phyloP scores from a whole-genome alignment of 2,888 invertebrate species.

The Agrotis clavis region DNA sequence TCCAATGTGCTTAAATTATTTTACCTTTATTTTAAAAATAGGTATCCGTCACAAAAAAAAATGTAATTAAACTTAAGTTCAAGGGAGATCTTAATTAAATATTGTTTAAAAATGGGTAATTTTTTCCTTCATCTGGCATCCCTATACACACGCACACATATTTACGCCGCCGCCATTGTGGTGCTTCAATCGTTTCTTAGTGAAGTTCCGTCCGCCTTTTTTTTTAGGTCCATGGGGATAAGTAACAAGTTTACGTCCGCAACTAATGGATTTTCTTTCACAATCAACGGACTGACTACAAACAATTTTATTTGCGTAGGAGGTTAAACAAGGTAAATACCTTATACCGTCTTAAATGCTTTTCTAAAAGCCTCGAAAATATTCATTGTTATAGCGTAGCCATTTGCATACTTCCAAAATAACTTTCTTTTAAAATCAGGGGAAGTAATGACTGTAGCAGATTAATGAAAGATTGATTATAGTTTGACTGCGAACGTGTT shows the following conservation, averaged over 20 bases:
- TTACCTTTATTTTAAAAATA: too few relatives aligned
- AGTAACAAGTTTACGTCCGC: conserved; percentile 12
- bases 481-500: conserved; percentile 25
- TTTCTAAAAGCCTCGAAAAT: conserved; percentile 4
- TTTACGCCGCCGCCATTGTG: too few relatives aligned
- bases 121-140: too few relatives aligned
- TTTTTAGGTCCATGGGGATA: too few relatives aligned
- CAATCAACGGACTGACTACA: conserved; percentile 15
- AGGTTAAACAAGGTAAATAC: conserved; percentile 9
- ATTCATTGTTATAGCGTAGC: conserved; percentile 2
- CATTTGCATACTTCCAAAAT: conserved; percentile 22
- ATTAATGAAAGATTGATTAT: conserved; percentile 44
- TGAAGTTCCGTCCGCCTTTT: too few relatives aligned
- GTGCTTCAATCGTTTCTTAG: too few relatives aligned
- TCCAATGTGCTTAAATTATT: too few relatives aligned
- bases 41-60: too few relatives aligned
- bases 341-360: background rate
- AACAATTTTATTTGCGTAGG: conserved; percentile 8
- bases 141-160: too few relatives aligned
- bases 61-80: too few relatives aligned
- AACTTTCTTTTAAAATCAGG: conserved; percentile 17
- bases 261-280: conserved; percentile 27
- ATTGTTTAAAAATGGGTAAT: too few relatives aligned
- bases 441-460: conserved; percentile 14
- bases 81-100: too few relatives aligned